phyloP scores from a whole-genome alignment of 2,797 vertebrate species.

The Darevskia nairensis region DNA sequence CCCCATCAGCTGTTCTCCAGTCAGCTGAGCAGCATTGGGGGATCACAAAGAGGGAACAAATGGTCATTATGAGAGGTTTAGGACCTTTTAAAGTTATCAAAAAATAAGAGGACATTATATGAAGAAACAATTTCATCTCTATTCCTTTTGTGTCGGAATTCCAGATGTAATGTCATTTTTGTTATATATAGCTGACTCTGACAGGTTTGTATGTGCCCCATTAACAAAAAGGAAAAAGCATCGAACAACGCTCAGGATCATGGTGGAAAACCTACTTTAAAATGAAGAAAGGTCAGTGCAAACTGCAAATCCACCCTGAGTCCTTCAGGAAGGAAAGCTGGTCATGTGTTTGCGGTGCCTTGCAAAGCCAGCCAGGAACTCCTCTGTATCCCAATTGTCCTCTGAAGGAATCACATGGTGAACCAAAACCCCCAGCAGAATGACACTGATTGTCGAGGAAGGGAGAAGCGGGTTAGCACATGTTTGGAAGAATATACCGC shows the following conservation, averaged over 20 bases:
- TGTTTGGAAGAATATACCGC: not conserved
- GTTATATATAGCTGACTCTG: not conserved
- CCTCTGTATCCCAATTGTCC: not conserved
- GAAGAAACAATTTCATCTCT: not conserved
- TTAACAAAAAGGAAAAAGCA: not conserved
- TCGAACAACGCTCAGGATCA: not conserved
- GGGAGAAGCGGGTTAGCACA: not conserved
- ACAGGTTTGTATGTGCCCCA: not conserved
- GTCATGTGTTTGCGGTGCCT: not conserved
- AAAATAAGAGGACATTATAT: not conserved
- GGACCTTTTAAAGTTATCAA: not conserved
- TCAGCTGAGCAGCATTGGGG: too few species aligned
- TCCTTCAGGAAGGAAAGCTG: not conserved
- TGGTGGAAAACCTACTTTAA: not conserved
- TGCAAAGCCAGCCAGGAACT: not conserved
- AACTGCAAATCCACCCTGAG: not conserved
- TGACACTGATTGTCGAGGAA: not conserved
- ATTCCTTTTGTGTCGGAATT: not conserved
- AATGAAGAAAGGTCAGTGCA: not conserved
- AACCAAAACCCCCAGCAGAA: not conserved
- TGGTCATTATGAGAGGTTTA: not conserved
- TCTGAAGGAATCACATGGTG: slow-evolving; percentile 3
- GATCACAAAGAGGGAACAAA: not conserved
- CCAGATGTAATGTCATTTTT: not conserved
- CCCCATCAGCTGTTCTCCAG: too few species aligned